Evolutionary conservation across 2,888 invertebrate genomes (phyloP), one percentile per base, ranked within the genome.

Genomic region (Andrena dorsata): DNA sequence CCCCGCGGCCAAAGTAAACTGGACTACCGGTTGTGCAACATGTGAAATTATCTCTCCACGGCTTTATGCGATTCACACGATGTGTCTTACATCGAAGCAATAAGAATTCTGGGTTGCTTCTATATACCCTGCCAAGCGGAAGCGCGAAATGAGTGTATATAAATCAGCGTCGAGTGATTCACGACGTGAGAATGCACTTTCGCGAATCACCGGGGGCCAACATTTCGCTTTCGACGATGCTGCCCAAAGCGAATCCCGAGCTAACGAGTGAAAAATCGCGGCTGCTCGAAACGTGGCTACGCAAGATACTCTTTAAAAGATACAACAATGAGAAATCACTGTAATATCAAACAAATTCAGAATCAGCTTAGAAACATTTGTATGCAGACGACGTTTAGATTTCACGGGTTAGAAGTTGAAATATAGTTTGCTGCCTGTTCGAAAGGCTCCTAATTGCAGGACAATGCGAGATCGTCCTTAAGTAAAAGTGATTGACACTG

Each of bases 101-200:
- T 2, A 20, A 20, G 49, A 6, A 10, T 69, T 0, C 26, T 28
- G 10, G 7, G 7, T 10, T 7, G 30, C n/a, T 58, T 51, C 49
- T 23, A 16, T 1, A 41, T 26, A 35, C 26, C 10, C 8, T 28
- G 3, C 49, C 41, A 41, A 41, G 41, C 53, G 35, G 28, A 32
- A 35, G 58, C 30, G 51, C 13, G 49, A 35, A 70, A 61, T 53
- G 41, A 53, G 61, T 13, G n/a, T 65, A 20, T 51, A 68, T n/a
- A 41, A 61, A 64, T 72, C 30, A 6, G n/a, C 41, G 76, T 65
- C 16, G 80, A 83, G 26, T 53, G 80, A 84, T 80, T 84, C 70
- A 83, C 26, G 32, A 64, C 2, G 26, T 49, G 65, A 10, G 58
- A 66, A 84, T 66, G 20, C 47, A 64, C 28, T 58, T 65, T 74